Conservation (phyloP, 2,888 invertebrate species). For the Miltochrista miniata region DNA sequence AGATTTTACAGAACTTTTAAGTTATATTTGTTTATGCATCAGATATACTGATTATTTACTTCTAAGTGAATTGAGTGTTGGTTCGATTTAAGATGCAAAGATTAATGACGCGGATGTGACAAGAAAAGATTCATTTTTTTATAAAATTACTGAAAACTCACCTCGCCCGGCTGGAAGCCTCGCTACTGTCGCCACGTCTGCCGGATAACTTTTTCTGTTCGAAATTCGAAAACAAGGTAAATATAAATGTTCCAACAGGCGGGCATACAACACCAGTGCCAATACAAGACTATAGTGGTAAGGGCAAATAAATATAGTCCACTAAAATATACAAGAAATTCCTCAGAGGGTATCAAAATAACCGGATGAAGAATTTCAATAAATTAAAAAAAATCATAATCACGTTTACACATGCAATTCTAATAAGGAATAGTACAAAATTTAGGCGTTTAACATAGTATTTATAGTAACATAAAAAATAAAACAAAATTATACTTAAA, state of each 20-base stretch:
- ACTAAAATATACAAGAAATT: conserved; percentile 60
- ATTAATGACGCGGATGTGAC: too few relatives aligned
- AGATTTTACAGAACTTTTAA: background rate
- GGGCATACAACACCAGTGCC: conserved; percentile 77
- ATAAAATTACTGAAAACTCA: conserved; percentile 28
- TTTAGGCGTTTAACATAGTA: conserved; percentile 60
- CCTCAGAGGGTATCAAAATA: conserved; percentile 42
- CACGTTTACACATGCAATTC: conserved; percentile 72
- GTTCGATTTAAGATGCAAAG: too few relatives aligned
- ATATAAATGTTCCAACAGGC: conserved; percentile 38
- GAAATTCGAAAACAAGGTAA: conserved; percentile 57
- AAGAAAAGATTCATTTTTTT: background rate
- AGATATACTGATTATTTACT: too few relatives aligned
- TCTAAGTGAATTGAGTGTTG: too few relatives aligned
- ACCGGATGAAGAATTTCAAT: conserved; percentile 53
- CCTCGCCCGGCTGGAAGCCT: conserved; percentile 68
- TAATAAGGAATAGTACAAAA: conserved; percentile 61
- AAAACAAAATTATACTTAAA: conserved; percentile 55
- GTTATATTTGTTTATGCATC: too few relatives aligned
- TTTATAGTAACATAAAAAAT: conserved; percentile 49
- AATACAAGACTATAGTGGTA: conserved; percentile 81
- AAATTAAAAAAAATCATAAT: conserved; percentile 45
- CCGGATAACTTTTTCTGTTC: conserved; percentile 77
- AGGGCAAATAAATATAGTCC: conserved; percentile 71
- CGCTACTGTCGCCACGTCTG: conserved; percentile 70